Conservation (phyloP, 2,888 invertebrate species). For the Mythimna pallens region DNA sequence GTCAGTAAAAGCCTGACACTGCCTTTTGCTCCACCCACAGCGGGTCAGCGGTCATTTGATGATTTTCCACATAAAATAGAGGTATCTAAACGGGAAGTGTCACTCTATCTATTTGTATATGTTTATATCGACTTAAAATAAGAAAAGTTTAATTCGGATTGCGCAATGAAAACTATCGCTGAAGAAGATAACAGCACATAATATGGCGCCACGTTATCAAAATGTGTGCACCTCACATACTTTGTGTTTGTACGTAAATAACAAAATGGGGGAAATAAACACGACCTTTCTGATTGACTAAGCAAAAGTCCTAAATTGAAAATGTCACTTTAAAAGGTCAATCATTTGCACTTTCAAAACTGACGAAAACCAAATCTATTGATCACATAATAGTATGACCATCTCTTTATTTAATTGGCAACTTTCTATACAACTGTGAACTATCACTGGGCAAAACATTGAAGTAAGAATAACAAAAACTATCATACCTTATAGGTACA, state of each 20-base stretch:
- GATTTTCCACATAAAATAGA: too few species aligned
- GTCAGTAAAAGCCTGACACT: too few species aligned
- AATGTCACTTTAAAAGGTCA: neutral
- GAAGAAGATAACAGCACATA: neutral
- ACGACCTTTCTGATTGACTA: neutral
- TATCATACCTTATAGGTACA: constrained; percentile 42
- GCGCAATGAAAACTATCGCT: constrained; percentile 1
- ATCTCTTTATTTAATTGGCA: neutral
- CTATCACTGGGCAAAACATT: neutral
- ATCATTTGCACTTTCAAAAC: neutral
- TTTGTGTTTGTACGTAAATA: neutral
- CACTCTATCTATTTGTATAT: neutral
- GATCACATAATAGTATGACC: too few species aligned
- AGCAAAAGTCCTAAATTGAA: neutral
- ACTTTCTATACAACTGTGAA: neutral
- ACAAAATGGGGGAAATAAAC: neutral
- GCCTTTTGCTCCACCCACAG: too few species aligned
- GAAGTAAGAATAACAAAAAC: neutral
- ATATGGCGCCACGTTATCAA: neutral
- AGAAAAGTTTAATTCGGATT: neutral
- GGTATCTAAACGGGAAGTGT: too few species aligned
- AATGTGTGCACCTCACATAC: neutral
- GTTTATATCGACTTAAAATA: too few species aligned
- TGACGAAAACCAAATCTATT: too few species aligned
- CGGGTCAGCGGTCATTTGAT: too few species aligned